These are phyloP conservation scores for Carlito syrichta DNA, from an alignment of 2,113 vertebrate genomes.

Conservation along the genomic window DNA sequence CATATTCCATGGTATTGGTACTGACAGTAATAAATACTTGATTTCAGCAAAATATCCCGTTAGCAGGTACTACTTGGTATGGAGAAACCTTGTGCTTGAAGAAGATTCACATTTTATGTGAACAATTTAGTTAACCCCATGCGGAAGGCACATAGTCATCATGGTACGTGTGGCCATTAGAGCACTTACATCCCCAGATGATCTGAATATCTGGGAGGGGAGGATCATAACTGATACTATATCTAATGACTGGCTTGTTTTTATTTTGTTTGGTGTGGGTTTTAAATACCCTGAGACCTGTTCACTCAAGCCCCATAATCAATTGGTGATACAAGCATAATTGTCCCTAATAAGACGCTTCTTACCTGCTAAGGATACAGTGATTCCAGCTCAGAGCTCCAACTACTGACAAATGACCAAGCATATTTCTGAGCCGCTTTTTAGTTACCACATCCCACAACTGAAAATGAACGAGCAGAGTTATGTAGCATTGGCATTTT, in stretches of 20 bases:
- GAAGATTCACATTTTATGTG: neutral
- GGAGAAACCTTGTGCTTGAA: neutral
- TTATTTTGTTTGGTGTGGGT: neutral
- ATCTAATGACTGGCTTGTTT: neutral
- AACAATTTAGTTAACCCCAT: neutral
- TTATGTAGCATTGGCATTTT: neutral
- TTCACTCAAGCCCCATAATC: neutral
- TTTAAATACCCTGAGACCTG: neutral
- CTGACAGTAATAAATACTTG: neutral
- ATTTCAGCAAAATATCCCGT: neutral
- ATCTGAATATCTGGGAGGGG: neutral
- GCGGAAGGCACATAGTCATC: neutral
- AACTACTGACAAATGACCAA: constrained; percentile 82
- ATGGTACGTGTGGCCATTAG: neutral
- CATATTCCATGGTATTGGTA: neutral
- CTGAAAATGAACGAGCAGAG: constrained; percentile 64
- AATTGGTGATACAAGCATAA: neutral
- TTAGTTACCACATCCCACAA: constrained; percentile 85
- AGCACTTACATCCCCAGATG: neutral
- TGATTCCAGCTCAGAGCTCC: constrained; percentile 86
- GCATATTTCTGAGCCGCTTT: constrained; percentile 79
- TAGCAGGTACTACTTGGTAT: neutral
- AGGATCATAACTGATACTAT: neutral
- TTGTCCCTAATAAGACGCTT: neutral
- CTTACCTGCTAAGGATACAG: constrained; percentile 87